Evolutionary conservation across 1,140 invertebrate genomes (phyloP), one percentile per base, ranked within the genome.

Genomic region (Euborellia annulipes): DNA sequence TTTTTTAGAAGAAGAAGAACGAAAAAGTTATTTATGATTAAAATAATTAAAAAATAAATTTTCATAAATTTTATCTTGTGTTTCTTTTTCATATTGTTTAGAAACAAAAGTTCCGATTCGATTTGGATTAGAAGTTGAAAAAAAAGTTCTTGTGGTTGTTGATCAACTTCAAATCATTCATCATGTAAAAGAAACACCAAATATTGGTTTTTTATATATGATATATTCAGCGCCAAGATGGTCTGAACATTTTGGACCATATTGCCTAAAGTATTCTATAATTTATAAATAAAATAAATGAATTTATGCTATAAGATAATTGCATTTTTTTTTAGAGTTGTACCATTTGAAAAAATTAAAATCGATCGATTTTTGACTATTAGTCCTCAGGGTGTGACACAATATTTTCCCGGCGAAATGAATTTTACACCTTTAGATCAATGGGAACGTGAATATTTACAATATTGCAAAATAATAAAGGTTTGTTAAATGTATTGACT

Each of bases 391-490:
- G 81, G 80, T 7, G 78, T 82, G 2, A 73, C 78, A n/a, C 75
- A 77, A 54, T 78, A 73, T 56, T 70, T 59, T 36, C 56, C 69
- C 0, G 67, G 63, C 34, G 76, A 80, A 56, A 72, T 76, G 57
- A 70, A 69, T 6, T 83, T 81, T 52, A 82, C 78, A 0, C 68
- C 75, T 14, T 61, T 83, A 8, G 63, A 71, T 19, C 65, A 71
- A 46, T 84, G 79, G 80, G 75, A 81, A 58, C 67, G 69, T 50
- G 78, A 83, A 54, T 84, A 81, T 50, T 67, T 69, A 11, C 70
- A 72, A 54, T 83, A 79, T 52, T 65, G 75, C 18, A 67, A 74
- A 53, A 60, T 84, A 3, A 73, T 73, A 34, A 65, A 77, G 55
- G 73, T 73, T 63, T 58, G 53, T 27, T 27, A 4, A 4, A 27